These are phyloP conservation scores for Drosophila rhopaloa DNA, from an alignment of 1,140 invertebrate species.

Conservation along the genomic window DNA sequence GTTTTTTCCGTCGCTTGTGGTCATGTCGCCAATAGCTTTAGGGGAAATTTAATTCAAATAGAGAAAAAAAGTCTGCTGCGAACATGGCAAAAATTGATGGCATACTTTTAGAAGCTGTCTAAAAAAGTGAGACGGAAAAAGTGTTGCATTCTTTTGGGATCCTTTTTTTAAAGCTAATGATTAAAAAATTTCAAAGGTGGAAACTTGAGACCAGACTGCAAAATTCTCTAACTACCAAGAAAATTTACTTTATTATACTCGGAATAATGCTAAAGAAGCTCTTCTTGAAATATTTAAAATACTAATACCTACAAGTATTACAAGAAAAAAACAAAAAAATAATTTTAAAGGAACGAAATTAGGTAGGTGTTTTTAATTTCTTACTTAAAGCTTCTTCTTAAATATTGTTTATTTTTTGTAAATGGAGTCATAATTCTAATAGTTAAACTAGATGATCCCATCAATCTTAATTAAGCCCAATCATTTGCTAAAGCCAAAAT, in stretches of 20 bases:
- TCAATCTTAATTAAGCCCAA: too few relatives aligned
- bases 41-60: constrained; percentile 23
- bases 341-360: too few relatives aligned
- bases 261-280: neutral
- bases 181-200: neutral
- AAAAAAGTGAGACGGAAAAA: constrained; percentile 13
- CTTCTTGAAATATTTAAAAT: too few relatives aligned
- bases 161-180: neutral
- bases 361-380: too few relatives aligned
- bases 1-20: constrained; percentile 22
- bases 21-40: constrained; percentile 17
- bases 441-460: too few relatives aligned
- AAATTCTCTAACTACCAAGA: neutral
- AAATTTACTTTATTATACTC: neutral
- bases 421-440: too few relatives aligned
- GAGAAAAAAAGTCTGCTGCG: constrained; percentile 10
- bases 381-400: too few relatives aligned
- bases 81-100: constrained; percentile 23
- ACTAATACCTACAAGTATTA: too few relatives aligned
- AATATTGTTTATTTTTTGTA: too few relatives aligned
- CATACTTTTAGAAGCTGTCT: constrained; percentile 24
- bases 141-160: constrained; percentile 37
- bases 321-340: too few relatives aligned
- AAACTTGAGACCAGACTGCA: too few relatives aligned
- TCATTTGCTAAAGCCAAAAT: too few relatives aligned